Conservation (phyloP, 2,888 invertebrate genomes). For the Ligdia adustata region DNA sequence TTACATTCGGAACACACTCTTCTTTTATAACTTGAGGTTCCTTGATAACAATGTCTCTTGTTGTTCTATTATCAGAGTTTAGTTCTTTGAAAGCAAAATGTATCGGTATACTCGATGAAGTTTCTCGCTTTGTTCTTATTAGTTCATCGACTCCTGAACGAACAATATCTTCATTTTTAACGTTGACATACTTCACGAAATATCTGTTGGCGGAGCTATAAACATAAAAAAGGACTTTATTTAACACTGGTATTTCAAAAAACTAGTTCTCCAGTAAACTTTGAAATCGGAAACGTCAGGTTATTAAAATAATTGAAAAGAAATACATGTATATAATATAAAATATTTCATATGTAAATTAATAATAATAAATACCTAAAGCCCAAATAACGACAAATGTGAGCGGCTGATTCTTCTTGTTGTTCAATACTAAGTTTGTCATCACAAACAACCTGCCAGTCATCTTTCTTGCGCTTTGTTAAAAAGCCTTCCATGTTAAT, state of each 20-base stretch:
- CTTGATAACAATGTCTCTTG: conserved; percentile 55
- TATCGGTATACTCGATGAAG: conserved; percentile 48
- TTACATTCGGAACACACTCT: conserved; percentile 72
- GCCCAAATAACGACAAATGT: conserved; percentile 87
- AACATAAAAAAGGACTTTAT: conserved; percentile 1
- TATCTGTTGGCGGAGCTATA: conserved; percentile 67
- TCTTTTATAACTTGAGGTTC: conserved; percentile 71
- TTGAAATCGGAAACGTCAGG: too few species aligned
- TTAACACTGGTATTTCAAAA: too few species aligned
- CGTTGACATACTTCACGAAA: conserved; percentile 64
- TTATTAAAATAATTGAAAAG: too few species aligned
- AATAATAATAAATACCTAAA: conserved; percentile 76
- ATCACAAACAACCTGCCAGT: conserved; percentile 88
- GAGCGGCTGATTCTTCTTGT: conserved; percentile 76
- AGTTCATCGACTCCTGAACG: conserved; percentile 35
- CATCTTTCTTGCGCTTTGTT: conserved; percentile 83
- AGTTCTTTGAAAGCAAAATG: conserved; percentile 59
- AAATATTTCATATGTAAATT: too few species aligned
- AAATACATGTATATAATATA: too few species aligned
- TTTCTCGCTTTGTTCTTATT: conserved; percentile 52
- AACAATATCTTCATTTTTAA: conserved; percentile 55
- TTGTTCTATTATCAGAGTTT: conserved; percentile 36
- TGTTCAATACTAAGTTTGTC: conserved; percentile 67
- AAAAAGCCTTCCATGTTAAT: conserved; percentile 85
- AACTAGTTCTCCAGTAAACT: too few species aligned